Evolutionary conservation across 1,140 invertebrate genomes (phyloP), one percentile per base, ranked within the genome.

Genomic region (Lordiphosa clarofinis): DNA sequence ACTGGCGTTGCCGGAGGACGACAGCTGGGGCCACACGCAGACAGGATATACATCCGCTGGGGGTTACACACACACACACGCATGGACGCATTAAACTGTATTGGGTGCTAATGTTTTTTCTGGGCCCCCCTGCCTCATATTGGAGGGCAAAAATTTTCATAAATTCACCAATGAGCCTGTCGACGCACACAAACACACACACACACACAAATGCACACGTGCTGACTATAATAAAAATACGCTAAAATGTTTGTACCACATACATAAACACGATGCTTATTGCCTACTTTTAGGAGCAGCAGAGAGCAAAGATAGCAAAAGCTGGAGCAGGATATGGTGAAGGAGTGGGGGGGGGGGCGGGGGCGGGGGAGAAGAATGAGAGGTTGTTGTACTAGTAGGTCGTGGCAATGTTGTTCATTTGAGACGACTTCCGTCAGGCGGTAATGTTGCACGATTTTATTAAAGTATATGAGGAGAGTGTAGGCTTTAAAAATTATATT

Each of bases 61-160:
- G 74, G 56, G 36, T 58, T 67, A 54, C 38, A 56, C 24, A 39
- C 11, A 69, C 31, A 47, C 55, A 53, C 47, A 72, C 31, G 74
- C 65, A 79, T 70, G 70, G 70, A 82, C 67, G 59, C 76, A 82
- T 84, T 81, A 79, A 81, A 79, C 70, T 82, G 58, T 82, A 82
- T 84, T 82, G 76, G 76, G 76, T 82, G 76, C 76, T 82, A 82
- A 82, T 82, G 76, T 84, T 82, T 75, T 82, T 42, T 72, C 48
- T 53, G 46, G 19, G 48, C 53, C 37, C 60, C n/a, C 24, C 31
- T 15, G 15, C 33, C 21, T 61, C 36, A 55, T 62, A 63, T 72
- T 64, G 68, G 68, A 63, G 36, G 55, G 61, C 56, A 59, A 56
- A 58, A 82, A 82, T 82, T 81, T 81, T 81, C 76, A 81, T 81